Conservation (phyloP, 2,888 invertebrate species). For the Amblyteles armatorius region DNA sequence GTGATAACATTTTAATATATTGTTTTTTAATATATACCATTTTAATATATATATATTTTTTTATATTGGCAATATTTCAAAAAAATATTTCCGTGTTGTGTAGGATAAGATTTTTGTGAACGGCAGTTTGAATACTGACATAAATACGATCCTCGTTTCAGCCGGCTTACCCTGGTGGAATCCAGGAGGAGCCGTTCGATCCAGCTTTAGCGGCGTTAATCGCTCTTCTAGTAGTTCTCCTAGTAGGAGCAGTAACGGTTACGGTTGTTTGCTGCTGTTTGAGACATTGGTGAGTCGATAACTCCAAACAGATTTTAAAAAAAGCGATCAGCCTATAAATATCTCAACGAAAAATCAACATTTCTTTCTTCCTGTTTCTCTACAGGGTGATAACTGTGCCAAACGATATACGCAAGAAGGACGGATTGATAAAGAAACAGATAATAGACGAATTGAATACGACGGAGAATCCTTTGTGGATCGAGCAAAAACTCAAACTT, state of each 20-base stretch:
- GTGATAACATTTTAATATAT: no score
- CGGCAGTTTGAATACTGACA: neutral
- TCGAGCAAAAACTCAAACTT: constrained; percentile 95
- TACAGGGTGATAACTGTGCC: constrained; percentile 92
- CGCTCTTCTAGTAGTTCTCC: constrained; percentile 93
- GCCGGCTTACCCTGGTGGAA: constrained; percentile 88
- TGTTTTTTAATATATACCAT: no score
- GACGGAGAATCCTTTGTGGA: constrained; percentile 96
- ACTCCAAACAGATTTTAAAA: neutral
- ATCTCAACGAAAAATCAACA: neutral
- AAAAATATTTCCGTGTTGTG: neutral
- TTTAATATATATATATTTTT: no score
- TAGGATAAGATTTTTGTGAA: neutral
- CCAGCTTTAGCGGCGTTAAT: constrained; percentile 94
- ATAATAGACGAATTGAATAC: constrained; percentile 94
- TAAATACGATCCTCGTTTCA: constrained; percentile 69
- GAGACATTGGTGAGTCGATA: constrained; percentile 89
- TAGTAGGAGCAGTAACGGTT: constrained; percentile 94
- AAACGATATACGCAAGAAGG: constrained; percentile 93
- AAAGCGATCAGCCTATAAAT: neutral
- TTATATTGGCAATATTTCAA: neutral
- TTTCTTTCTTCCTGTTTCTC: constrained; percentile 48
- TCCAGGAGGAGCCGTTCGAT: constrained; percentile 92
- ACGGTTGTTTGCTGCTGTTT: constrained; percentile 95
- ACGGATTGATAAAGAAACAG: constrained; percentile 92